Evolutionary conservation across 2,113 vertebrate species (phyloP).

Genomic region (Archocentrus centrarchus): DNA sequence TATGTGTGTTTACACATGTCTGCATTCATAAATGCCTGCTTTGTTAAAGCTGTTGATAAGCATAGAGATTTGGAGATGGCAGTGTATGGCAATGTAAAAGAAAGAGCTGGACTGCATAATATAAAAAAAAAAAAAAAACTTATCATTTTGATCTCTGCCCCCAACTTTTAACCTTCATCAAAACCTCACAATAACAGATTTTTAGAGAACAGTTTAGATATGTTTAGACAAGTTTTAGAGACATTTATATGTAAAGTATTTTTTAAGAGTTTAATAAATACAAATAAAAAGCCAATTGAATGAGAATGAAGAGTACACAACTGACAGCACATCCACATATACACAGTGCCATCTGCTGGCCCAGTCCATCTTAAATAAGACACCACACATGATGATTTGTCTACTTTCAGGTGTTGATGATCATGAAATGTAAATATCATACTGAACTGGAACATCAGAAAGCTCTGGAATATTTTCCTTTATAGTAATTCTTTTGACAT

Average conservation of each 20-base stretch:
- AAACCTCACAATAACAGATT: background rate
- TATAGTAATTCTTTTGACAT: background rate
- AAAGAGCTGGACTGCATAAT: background rate
- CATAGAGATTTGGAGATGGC: background rate
- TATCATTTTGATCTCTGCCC: too few species aligned
- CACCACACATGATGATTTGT: background rate
- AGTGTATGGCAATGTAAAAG: background rate
- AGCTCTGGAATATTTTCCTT: background rate
- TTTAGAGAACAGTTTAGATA: too few species aligned
- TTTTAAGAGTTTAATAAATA: background rate
- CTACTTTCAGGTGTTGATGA: background rate
- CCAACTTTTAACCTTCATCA: background rate
- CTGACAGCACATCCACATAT: background rate
- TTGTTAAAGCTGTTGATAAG: background rate
- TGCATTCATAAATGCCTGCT: background rate
- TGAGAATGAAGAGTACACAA: background rate
- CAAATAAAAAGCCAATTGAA: background rate
- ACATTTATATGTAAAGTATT: background rate
- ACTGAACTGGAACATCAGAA: background rate
- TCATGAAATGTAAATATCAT: background rate
- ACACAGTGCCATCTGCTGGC: constrained; percentile 69
- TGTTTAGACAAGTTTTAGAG: background rate
- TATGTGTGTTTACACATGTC: background rate
- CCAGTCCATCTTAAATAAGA: background rate
- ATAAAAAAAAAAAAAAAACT: background rate